Evolutionary conservation across 1,140 invertebrate species (phyloP).

Genomic region (Brachionus calyciflorus): DNA sequence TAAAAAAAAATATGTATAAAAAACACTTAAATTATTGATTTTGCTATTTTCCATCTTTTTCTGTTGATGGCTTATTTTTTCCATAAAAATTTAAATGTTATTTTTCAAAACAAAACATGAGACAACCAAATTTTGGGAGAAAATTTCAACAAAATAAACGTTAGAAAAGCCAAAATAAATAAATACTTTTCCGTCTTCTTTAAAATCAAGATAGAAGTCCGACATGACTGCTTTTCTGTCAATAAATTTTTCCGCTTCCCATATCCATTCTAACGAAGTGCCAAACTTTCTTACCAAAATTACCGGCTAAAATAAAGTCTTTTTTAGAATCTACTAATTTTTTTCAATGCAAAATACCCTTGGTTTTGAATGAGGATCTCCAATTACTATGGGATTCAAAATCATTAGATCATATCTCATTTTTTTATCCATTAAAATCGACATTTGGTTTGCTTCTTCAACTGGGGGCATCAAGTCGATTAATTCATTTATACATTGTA

Average conservation of each 20-base stretch:
- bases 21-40: too few species aligned
- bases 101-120: too few species aligned
- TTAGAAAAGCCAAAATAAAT: neutral
- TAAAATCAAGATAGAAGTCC: slow-evolving; percentile 67
- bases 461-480: slow-evolving; percentile 65
- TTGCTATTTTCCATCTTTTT: too few species aligned
- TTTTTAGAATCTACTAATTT: neutral
- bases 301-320: slow-evolving; percentile 54
- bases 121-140: neutral
- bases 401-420: slow-evolving; percentile 67
- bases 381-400: slow-evolving; percentile 63
- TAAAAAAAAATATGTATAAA: too few species aligned
- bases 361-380: slow-evolving; percentile 37
- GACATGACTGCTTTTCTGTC: slow-evolving; percentile 67
- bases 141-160: neutral
- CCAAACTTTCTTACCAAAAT: slow-evolving; percentile 65
- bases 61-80: too few species aligned
- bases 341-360: neutral
- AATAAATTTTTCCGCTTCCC: slow-evolving; percentile 65
- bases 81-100: too few species aligned
- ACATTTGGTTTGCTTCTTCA: slow-evolving; percentile 67
- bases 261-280: slow-evolving; percentile 65
- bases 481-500: slow-evolving; percentile 57
- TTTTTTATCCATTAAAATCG: slow-evolving; percentile 65
- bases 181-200: slow-evolving; percentile 49